A percentile compares a stretch with the other conserved stretches of the same genome.
Evolutionary conservation across 1,140 invertebrate species (phyloP).

Genomic region (Drosophila sulfurigaster): DNA sequence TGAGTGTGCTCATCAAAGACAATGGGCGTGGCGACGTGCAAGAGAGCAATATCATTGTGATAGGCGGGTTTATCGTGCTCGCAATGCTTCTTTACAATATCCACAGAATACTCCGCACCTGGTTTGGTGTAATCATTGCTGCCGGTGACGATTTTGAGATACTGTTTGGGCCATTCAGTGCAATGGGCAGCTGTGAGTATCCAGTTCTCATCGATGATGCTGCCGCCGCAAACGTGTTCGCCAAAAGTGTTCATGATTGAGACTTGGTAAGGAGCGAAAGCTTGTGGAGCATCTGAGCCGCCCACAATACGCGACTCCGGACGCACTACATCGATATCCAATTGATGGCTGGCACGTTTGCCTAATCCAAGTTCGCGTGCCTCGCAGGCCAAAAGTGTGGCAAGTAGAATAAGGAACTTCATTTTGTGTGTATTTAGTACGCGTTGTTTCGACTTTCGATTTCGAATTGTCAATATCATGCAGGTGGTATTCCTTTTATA

Average conservation of each 20-base stretch:
- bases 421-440: conserved; percentile 36
- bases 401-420: conserved; percentile 44
- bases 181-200: conserved; percentile 85
- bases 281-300: conserved; percentile 79
- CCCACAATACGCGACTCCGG: conserved; percentile 83
- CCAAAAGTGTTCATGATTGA: conserved; percentile 81
- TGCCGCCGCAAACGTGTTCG: conserved; percentile 85
- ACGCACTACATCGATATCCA: conserved; percentile 35
- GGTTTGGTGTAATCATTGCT: conserved; percentile 68
- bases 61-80: conserved; percentile 74
- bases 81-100: conserved; percentile 64
- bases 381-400: conserved; percentile 40
- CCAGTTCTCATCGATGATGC: conserved; percentile 77
- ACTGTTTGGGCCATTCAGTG: conserved; percentile 77
- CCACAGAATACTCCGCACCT: conserved; percentile 64
- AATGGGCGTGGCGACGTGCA: conserved; percentile 84
- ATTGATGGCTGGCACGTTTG: conserved; percentile 31
- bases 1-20: conserved; percentile 84
- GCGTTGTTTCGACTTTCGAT: conserved; percentile 46
- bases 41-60: conserved; percentile 86
- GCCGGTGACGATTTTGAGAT: conserved; percentile 72
- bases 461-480: conserved; percentile 42
- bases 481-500: conserved; percentile 57
- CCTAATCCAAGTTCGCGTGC: conserved; percentile 26
- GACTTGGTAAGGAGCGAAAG: conserved; percentile 85